Evolutionary conservation across 1,140 invertebrate genomes (phyloP).

Genomic region (Caerostris darwini): DNA sequence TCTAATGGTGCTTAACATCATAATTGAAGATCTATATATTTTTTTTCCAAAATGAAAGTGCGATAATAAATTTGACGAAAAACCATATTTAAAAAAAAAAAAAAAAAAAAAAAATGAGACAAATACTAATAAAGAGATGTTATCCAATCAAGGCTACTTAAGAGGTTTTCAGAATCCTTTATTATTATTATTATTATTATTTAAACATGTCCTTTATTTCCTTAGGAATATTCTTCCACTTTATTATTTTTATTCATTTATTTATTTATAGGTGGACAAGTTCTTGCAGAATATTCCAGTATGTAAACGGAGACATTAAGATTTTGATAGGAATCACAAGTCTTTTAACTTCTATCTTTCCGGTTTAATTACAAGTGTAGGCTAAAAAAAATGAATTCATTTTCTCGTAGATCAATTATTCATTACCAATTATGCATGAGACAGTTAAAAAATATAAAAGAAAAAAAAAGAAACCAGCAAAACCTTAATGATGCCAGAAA

Average conservation of each 20-base stretch:
- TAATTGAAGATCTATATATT: too few relatives aligned
- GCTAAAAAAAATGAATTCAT: background rate
- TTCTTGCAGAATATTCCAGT: background rate
- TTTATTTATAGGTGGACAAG: background rate
- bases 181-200: background rate
- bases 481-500: background rate
- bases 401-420: constrained; percentile 26
- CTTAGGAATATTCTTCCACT: background rate
- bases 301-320: background rate
- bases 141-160: background rate
- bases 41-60: too few relatives aligned
- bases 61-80: too few relatives aligned
- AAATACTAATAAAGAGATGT: background rate
- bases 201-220: too few relatives aligned
- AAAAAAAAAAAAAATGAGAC: too few relatives aligned
- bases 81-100: too few relatives aligned
- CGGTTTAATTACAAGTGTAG: background rate
- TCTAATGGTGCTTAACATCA: too few relatives aligned
- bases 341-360: background rate
- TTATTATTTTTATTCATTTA: background rate
- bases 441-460: background rate
- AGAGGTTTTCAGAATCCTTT: background rate
- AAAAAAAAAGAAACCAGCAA: background rate
- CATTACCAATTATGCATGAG: constrained; percentile 17
- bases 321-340: background rate